phyloP scores from a whole-genome alignment of 1,140 invertebrate genomes.

The Drosophila bocqueti region DNA sequence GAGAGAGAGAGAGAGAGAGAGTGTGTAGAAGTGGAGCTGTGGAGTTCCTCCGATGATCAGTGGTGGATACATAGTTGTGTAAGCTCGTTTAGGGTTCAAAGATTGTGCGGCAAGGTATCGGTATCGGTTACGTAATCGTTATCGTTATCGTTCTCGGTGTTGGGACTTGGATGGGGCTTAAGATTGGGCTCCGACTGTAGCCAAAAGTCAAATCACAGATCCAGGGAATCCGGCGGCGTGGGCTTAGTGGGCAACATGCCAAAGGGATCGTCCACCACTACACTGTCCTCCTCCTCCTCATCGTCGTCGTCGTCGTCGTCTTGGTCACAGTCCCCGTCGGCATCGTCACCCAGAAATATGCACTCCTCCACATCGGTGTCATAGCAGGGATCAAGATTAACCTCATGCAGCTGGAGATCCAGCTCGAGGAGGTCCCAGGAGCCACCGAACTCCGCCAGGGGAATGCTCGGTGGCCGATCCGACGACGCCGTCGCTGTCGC shows the following conservation, averaged over 20 bases:
- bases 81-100: conserved; percentile 65
- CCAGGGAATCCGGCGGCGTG: conserved; percentile 84
- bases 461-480: conserved; percentile 45
- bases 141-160: not conserved
- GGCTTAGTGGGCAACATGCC: conserved; percentile 81
- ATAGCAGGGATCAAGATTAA: conserved; percentile 83
- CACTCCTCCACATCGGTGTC: conserved; percentile 87
- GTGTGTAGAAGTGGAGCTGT: not conserved
- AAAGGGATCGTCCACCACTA: conserved; percentile 81
- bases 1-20: not conserved
- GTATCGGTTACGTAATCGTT: not conserved
- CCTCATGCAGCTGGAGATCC: conserved; percentile 83
- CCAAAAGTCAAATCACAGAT: conserved; percentile 85
- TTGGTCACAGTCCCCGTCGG: conserved; percentile 1
- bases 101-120: conserved; percentile 52
- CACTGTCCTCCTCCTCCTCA: conserved; percentile 73
- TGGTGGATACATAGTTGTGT: conserved; percentile 52
- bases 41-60: conserved; percentile 31
- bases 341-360: conserved; percentile 86
- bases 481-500: conserved; percentile 2
- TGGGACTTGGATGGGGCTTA: conserved; percentile 12
- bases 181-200: conserved; percentile 47
- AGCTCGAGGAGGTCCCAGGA: conserved; percentile 84
- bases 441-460: conserved; percentile 79
- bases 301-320: conserved; percentile 38